These are phyloP conservation scores for Noctua janthe DNA, from an alignment of 2,888 invertebrate species.

Conservation along the genomic window DNA sequence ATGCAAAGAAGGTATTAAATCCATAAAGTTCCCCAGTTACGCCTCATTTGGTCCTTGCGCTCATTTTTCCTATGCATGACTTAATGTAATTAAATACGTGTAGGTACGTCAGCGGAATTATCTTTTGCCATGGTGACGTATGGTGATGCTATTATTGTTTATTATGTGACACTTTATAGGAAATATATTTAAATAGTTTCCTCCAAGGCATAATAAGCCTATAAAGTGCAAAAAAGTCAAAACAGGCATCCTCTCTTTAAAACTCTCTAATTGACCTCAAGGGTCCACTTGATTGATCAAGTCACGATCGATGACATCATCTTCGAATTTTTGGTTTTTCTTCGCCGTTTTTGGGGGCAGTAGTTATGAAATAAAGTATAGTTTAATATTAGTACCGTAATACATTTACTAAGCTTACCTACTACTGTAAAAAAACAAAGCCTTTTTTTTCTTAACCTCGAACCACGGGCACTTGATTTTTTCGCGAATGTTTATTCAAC, in stretches of 20 bases:
- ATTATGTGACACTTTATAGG: not conserved
- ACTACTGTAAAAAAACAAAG: not conserved
- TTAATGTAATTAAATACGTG: not conserved
- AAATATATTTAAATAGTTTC: not conserved
- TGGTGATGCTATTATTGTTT: not conserved
- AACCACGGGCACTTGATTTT: not conserved
- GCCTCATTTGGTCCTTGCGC: conserved; percentile 5
- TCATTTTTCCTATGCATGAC: not conserved
- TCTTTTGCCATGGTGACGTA: conserved; percentile 17
- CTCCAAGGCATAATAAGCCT: not conserved
- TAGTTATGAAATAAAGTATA: not conserved
- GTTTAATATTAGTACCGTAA: no score
- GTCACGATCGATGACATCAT: not conserved
- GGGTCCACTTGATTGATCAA: no score
- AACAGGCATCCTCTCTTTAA: not conserved
- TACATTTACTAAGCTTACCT: no score
- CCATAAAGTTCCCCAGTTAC: not conserved
- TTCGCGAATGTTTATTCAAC: not conserved
- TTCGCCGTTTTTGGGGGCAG: not conserved
- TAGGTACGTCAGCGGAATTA: conserved; percentile 25
- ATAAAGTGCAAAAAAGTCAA: not conserved
- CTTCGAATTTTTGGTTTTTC: not conserved
- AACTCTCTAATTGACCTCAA: not conserved
- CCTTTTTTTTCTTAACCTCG: not conserved
- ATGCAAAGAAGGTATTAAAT: not conserved